Conservation (phyloP, 2,113 vertebrate species). For the Galeopterus variegatus region DNA sequence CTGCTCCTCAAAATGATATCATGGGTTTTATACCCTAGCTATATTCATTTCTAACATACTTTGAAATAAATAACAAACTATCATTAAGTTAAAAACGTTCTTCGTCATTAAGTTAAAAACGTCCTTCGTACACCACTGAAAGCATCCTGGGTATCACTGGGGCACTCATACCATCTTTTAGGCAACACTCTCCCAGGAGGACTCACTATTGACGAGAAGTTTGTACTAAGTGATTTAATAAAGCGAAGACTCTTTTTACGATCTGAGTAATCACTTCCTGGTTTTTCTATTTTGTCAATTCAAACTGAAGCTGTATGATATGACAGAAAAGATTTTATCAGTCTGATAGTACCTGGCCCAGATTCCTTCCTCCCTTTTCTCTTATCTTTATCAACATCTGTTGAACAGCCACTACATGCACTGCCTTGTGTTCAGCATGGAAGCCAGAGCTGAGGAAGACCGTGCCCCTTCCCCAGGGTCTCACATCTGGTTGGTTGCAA, state of each 20-base stretch:
- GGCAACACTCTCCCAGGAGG: background rate
- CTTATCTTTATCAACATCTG: background rate
- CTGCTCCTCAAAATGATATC: background rate
- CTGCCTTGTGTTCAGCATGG: background rate
- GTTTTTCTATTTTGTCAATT: background rate
- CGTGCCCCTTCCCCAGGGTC: background rate
- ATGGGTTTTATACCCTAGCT: background rate
- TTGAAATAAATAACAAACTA: background rate
- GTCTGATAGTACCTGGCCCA: background rate
- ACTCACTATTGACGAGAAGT: background rate
- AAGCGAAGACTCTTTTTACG: background rate
- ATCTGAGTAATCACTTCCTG: background rate
- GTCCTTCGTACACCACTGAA: background rate
- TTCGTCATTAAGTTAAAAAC: background rate
- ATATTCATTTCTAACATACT: conserved; percentile 17
- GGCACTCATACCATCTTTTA: background rate
- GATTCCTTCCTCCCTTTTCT: background rate
- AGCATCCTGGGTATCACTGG: background rate
- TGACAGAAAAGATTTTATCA: background rate
- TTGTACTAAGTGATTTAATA: conserved; percentile 44
- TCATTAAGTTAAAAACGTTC: conserved; percentile 8
- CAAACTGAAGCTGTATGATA: background rate
- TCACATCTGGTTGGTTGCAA: background rate
- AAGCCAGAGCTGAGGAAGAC: background rate
- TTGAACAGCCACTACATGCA: background rate